Percentiles rank a stretch among this genome's conserved stretches.
Conservation (phyloP, 2,797 vertebrate genomes). For the Nannoperca australis region DNA sequence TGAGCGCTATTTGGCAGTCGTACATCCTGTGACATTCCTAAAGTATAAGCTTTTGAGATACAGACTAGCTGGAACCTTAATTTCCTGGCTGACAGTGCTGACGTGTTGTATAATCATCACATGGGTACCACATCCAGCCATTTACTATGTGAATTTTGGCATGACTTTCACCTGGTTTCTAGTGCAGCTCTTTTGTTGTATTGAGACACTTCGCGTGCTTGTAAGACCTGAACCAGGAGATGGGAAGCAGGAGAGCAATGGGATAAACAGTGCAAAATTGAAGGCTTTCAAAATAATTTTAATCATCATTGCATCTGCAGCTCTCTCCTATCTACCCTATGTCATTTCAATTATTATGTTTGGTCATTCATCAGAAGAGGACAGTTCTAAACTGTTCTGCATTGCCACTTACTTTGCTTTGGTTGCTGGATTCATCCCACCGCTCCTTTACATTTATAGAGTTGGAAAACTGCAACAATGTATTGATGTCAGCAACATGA, state of each 20-base stretch:
- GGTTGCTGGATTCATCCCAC: not conserved
- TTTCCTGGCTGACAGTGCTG: constrained; percentile 12
- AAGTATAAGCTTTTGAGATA: constrained; percentile 29
- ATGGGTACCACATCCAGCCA: not conserved
- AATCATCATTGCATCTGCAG: not conserved
- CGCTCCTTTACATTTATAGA: not conserved
- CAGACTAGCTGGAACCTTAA: not conserved
- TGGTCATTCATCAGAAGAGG: not conserved
- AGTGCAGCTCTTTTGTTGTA: constrained; percentile 7
- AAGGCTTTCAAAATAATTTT: constrained; percentile 10
- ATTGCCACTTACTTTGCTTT: not conserved
- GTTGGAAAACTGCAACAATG: not conserved
- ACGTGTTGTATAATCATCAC: not conserved
- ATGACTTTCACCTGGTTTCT: not conserved
- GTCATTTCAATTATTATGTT: not conserved
- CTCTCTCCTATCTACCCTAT: not conserved
- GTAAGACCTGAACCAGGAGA: constrained; percentile 16
- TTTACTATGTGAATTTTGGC: not conserved
- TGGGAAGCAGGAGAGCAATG: not conserved
- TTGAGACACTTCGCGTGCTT: not conserved
- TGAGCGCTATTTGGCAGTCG: constrained; percentile 25
- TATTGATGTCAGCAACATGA: not conserved
- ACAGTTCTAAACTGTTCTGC: not conserved
- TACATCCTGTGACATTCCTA: constrained; percentile 24
- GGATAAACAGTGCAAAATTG: constrained; percentile 10